Base-by-base conservation (phyloP, 2,113 vertebrate species). In the Percopsis transmontana region DNA sequence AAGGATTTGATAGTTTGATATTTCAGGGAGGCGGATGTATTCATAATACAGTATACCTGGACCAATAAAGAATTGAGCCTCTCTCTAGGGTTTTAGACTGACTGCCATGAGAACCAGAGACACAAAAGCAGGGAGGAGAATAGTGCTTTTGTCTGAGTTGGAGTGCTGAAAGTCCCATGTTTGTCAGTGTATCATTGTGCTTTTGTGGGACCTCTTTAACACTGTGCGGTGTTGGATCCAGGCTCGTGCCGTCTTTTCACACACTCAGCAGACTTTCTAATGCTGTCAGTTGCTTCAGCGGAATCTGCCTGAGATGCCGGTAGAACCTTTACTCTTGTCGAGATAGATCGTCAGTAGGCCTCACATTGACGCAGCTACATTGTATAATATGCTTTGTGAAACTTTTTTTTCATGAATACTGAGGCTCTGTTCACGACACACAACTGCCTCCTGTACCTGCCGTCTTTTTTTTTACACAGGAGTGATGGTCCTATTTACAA, bases 121-220 rank as follows among this genome's bases (percentile, higher is more conserved):
- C 1, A 5, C 41, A 57, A 59, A 64, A 58, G 66, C 39, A 51
- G 61, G 41, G 64, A 52, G 66, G 47, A 74, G 60, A 84, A 45
- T 41, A 58, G 56, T 74, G 85, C 74, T 82, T 64, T 80, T 79
- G 80, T 87, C 86, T 85, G 71, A 79, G 77, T 81, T n/a, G 12
- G 70, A 85, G 80, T 84, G 89, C 76, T 85, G 87, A 89, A 90
- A 87, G 87, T 91, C 84, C 88, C 88, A 85, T 91, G 76, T 87
- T 65, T 85, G 84, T 88, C 88, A 86, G 85, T 88, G 85, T 91
- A 87, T 89, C 89, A 89, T 85, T 81, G 87, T 84, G 85, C 82
- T 88, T 86, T 79, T 87, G 85, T 90, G 88, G 87, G 87, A 91
- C 89, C 83, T 87, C 76, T 84, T 82, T 79, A 89, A 86, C 85